Base-by-base conservation (phyloP, 2,113 vertebrate genomes). In the Hystrix cristata region DNA sequence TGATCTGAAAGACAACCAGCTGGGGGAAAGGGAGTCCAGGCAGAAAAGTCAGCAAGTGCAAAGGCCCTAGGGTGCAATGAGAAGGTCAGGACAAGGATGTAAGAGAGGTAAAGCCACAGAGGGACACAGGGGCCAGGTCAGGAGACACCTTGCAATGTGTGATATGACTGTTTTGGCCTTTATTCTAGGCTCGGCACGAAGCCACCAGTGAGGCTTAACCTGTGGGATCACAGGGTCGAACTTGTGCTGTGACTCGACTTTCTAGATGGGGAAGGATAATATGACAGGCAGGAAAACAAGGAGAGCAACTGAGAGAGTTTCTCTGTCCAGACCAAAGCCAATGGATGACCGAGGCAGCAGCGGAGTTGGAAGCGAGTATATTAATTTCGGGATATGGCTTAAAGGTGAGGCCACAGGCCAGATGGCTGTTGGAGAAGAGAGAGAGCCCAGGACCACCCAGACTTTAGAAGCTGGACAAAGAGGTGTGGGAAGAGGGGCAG, bases 291-390 rank as follows among this genome's bases (percentile, higher is more conserved):
- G 43, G 51, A 48, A 69, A 65, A 34, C n/a, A 53, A 74, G 48
- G 29, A 93, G 48, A 43, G 7, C 43, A 3, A 14, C 12, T 55
- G 62, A 64, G 53, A 89, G 48, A 65, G 15, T 43, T 27, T 57
- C 60, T 83, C 46, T 15, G n/a, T 9, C 59, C 34, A n/a, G 27
- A 29, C 53, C 27, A 55, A 76, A 71, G 62, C 14, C 31, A 11
- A 3, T 13, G 71, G 18, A 2, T 11, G 18, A 0, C 29, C 4
- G 13, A 10, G 12, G 25, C 16, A 18, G 3, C 27, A 25, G 0
- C 0, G n/a, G 46, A 15, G 57, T 25, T 13, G 18, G 57, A 72
- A n/a, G 78, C n/a, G 60, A 51, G 13, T 1, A 11, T 3, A 18
- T 21, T 7, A 10, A 48, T 53, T 43, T 57, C 1, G 27, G 53